Evolutionary conservation across 2,797 vertebrate genomes (phyloP).

Genomic region (Oceanodroma leucorhoa): DNA sequence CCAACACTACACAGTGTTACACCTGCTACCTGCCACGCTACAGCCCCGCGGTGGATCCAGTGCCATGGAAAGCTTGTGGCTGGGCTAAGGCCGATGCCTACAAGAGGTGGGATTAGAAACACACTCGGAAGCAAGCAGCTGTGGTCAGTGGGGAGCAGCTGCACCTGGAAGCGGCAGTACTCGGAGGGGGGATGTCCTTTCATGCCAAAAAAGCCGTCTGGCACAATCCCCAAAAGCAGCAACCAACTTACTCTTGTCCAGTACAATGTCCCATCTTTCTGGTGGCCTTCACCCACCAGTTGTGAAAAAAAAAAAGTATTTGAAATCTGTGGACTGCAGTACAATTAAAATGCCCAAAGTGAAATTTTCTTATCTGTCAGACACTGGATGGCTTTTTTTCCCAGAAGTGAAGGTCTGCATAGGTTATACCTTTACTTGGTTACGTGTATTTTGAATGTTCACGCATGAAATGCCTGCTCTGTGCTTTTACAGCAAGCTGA

Average conservation of each 20-base stretch:
- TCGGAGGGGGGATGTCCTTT: fast-evolving
- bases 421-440: background rate
- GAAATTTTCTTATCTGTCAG: background rate
- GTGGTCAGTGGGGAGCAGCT: background rate
- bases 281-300: background rate
- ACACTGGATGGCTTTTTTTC: background rate
- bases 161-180: background rate
- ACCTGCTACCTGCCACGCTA: background rate
- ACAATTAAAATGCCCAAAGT: background rate
- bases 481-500: background rate
- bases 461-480: background rate
- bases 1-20: fast-evolving
- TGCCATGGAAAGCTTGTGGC: background rate
- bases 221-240: background rate
- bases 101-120: background rate
- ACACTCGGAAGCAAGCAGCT: background rate
- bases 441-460: background rate
- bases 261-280: background rate
- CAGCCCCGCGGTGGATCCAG: fast-evolving
- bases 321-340: background rate
- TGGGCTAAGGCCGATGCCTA: background rate
- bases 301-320: background rate
- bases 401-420: background rate
- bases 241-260: background rate
- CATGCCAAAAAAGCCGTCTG: background rate